These are phyloP conservation scores for Tenodera sinensis DNA, from an alignment of 2,888 invertebrate genomes.

Conservation along the genomic window DNA sequence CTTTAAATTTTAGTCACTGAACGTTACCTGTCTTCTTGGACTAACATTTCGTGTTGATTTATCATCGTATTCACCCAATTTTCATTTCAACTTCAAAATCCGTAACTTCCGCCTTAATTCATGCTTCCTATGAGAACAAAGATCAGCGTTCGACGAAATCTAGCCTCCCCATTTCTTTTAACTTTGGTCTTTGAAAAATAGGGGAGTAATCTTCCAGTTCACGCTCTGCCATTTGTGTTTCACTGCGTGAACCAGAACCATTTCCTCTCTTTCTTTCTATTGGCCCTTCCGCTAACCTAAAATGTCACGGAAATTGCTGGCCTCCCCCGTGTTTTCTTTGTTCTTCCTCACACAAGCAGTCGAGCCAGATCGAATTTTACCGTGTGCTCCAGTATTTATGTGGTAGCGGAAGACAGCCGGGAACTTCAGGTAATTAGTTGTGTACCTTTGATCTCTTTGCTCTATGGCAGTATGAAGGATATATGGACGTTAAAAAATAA, in stretches of 20 bases:
- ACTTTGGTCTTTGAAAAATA: not conserved
- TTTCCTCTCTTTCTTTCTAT: not conserved
- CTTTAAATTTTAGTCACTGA: too few relatives aligned
- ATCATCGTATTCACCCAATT: too few relatives aligned
- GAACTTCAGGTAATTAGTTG: too few relatives aligned
- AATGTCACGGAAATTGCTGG: not conserved
- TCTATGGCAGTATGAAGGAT: too few relatives aligned
- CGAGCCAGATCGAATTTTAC: not conserved
- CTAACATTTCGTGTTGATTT: too few relatives aligned
- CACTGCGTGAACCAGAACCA: not conserved
- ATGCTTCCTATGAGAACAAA: not conserved
- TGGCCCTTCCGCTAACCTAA: not conserved
- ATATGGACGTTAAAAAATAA: too few relatives aligned
- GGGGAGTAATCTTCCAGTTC: not conserved
- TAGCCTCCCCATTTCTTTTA: not conserved
- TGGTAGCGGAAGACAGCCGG: not conserved
- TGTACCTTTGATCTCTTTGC: too few relatives aligned
- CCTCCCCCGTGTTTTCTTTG: not conserved
- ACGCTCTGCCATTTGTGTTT: not conserved
- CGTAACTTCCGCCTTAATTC: not conserved
- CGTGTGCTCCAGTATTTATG: not conserved
- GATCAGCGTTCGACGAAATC: not conserved
- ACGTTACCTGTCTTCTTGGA: too few relatives aligned
- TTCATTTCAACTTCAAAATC: not conserved
- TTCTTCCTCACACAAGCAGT: not conserved